Evolutionary conservation across 2,113 vertebrate species (phyloP), one percentile per base, ranked within the genome.

Genomic region (Varanus komodoensis): DNA sequence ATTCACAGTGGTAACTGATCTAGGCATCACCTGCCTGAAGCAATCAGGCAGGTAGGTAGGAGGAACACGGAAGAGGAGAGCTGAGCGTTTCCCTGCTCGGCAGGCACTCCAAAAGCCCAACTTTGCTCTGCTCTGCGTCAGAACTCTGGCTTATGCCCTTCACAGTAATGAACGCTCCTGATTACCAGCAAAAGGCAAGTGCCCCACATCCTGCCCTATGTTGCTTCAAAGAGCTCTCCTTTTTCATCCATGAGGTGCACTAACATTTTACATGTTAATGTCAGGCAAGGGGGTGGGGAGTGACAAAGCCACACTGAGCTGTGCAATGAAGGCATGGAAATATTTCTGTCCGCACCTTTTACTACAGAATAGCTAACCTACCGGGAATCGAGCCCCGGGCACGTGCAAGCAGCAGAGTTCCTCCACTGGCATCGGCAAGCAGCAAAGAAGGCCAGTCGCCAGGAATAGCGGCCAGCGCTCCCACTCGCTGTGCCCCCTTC

Each of bases 151-250:
- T 92, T 89, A 71, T 52, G 82, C 2, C 75, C 25, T 57, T 52
- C 78, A 52, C n/a, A 84, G 89, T 88, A 90, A 87, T 3, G 91
- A 87, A n/a, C 32, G 14, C 52, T 0, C 0, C 57, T 64, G 52
- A 81, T 87, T 79, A 87, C 52, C 8, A n/a, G 17, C 0, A 44
- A 71, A 81, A n/a, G 1, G 0, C n/a, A 87, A 68, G 15, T 85
- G 73, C 44, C 0, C 0, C 12, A 14, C 4, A 44, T 25, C 8
- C 8, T 67, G n/a, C 4, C 14, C 23, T 54, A n/a, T 17, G 9
- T 68, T 86, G 29, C 80, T 75, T 38, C n/a, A n/a, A n/a, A n/a
- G n/a, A n/a, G n/a, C n/a, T n/a, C n/a, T n/a, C n/a, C n/a, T n/a
- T n/a, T n/a, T n/a, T n/a, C n/a, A n/a, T n/a, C n/a, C n/a, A n/a